Percentiles rank a stretch among this genome's conserved stretches.
phyloP scores from a whole-genome alignment of 2,888 invertebrate species.

The Chydorus sphaericus region DNA sequence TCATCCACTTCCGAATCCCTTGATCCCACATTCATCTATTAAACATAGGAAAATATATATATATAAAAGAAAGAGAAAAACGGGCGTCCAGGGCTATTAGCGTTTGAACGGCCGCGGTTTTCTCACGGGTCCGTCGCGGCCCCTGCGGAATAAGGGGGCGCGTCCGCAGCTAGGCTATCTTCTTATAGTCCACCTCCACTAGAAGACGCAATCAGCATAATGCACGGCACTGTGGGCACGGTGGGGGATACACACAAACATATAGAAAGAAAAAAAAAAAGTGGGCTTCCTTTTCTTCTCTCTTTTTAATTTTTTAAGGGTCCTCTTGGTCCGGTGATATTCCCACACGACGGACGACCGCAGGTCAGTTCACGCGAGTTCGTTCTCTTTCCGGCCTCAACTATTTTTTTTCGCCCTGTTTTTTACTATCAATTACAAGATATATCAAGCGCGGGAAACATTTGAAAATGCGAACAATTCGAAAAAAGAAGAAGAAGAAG shows the following conservation, averaged over 20 bases:
- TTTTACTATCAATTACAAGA: not conserved
- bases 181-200: too few relatives aligned
- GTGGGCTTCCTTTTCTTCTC: not conserved
- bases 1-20: too few relatives aligned
- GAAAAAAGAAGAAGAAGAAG: not conserved
- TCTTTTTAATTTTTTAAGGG: not conserved
- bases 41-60: too few relatives aligned
- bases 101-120: constrained; percentile 2
- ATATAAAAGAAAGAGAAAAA: too few relatives aligned
- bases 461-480: not conserved
- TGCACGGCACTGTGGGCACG: constrained; percentile 3
- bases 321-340: not conserved
- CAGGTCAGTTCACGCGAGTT: not conserved
- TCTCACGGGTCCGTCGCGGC: too few relatives aligned
- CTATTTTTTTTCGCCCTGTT: not conserved
- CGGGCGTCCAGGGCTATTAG: constrained; percentile 2
- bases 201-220: constrained; percentile 7
- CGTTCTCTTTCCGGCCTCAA: not conserved
- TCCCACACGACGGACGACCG: not conserved
- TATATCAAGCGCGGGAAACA: not conserved
- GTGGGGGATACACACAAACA: not conserved
- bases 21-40: constrained; percentile 4
- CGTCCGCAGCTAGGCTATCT: too few relatives aligned
- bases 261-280: not conserved
- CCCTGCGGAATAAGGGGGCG: too few relatives aligned